Evolutionary conservation across 2,113 vertebrate genomes (phyloP), one percentile per base, ranked within the genome.

Genomic region (Cavia aperea): DNA sequence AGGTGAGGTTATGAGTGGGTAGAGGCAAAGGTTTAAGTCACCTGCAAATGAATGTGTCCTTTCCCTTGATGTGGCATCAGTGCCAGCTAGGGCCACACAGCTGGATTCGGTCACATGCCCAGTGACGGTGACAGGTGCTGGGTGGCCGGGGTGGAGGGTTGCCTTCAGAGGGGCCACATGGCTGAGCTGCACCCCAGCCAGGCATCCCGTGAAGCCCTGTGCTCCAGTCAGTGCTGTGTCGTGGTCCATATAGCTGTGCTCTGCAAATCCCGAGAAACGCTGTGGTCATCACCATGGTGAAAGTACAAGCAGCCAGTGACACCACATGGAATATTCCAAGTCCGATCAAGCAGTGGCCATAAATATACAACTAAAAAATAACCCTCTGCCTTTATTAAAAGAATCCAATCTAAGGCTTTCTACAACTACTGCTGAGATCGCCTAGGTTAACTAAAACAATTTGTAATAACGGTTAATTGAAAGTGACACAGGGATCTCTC

Each of bases 151-250:
- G 2, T 98, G 97, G 91, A 99, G 96, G 1, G 98, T 98, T 7
- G 98, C 98, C 93, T 99, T 99, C 96, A 99, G 97, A 39, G 99
- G 99, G 88, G 98, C 97, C 95, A 99, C 94, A 73, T 98, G 98
- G 97, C 99, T 98, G 93, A 99, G 98, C 96, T 98, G 98, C 92
- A 99, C 98, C 0, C 98, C 98, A 6, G 99, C 99, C 39, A 99
- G 98, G 92, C 99, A 99, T 89, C 99, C 99, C 5, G 96, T 97
- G 97, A 99, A 99, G 86, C 99, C 99, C 79, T 98, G 98, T 1
- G 98, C 97, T 12, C 97, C 98, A 46, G 99, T 96, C 87, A 98
- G 98, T 70, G 97, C 96, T 4, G 99, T 98, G 56, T 99, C 98
- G 31, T 97, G 97, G 95, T 99, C 98, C 51, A 97, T 1, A 21